phyloP scores from a whole-genome alignment of 2,113 vertebrate species.

The Esox niger region DNA sequence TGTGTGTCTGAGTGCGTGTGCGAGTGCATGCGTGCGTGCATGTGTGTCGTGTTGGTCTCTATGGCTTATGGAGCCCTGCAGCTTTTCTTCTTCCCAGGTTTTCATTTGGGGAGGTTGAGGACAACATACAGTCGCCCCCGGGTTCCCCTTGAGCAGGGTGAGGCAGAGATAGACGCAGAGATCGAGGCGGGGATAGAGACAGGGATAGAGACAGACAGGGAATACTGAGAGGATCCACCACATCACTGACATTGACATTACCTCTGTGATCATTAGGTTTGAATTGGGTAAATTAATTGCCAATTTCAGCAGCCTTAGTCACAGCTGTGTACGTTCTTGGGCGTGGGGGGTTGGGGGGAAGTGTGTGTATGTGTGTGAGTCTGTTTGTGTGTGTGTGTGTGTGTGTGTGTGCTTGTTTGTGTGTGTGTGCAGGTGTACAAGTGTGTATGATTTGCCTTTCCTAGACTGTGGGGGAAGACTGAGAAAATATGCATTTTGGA shows the following conservation, averaged over 20 bases:
- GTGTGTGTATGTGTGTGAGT: not conserved
- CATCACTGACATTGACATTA: conserved; percentile 64
- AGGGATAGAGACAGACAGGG: conserved; percentile 33
- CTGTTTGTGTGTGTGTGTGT: not conserved
- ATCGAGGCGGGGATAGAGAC: too few relatives aligned
- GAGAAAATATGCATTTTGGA: too few relatives aligned
- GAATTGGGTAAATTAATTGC: conserved; percentile 73
- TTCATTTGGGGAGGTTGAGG: conserved; percentile 13
- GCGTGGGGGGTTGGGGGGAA: not conserved
- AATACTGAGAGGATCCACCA: conserved; percentile 49
- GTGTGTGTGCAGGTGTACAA: not conserved
- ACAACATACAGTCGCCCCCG: conserved; percentile 3
- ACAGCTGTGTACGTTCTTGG: conserved; percentile 37
- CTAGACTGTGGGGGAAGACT: too few relatives aligned
- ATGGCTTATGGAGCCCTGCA: not conserved
- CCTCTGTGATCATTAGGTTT: conserved; percentile 67
- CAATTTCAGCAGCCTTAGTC: conserved; percentile 67
- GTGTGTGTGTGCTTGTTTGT: not conserved
- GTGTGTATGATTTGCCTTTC: not conserved
- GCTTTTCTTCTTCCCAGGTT: not conserved
- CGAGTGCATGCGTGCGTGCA: not conserved
- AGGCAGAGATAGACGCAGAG: too few relatives aligned
- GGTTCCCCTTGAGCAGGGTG: not conserved
- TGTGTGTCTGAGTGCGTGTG: too few relatives aligned
- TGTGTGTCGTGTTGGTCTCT: not conserved